Evolutionary conservation across 2,113 vertebrate genomes (phyloP).

Genomic region (Meles meles): DNA sequence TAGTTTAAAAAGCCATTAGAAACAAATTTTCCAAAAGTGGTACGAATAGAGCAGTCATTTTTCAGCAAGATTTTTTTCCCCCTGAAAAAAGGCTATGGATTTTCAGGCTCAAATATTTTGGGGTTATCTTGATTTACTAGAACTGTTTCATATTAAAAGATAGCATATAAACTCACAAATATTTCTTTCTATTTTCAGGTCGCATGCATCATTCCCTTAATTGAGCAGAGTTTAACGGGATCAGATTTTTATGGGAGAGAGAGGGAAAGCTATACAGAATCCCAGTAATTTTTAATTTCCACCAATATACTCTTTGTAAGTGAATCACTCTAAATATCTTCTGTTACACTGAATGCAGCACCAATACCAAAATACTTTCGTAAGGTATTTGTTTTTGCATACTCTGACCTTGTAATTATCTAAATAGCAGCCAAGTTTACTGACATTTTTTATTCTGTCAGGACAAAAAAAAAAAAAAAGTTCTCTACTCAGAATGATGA

Average conservation of each 20-base stretch:
- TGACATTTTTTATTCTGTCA: constrained; percentile 35
- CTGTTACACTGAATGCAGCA: neutral
- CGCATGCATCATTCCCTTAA: constrained; percentile 67
- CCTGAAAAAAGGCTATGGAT: neutral
- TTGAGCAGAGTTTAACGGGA: constrained; percentile 67
- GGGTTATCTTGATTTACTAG: constrained; percentile 8
- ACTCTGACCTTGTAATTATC: constrained; percentile 54
- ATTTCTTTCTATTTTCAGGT: constrained; percentile 70
- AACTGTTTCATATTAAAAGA: constrained; percentile 46
- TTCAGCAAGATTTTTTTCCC: neutral
- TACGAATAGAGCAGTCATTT: constrained; percentile 24
- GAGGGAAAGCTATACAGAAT: constrained; percentile 53
- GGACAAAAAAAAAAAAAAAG: constrained; percentile 7
- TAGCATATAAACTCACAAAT: constrained; percentile 53
- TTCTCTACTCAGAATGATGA: constrained; percentile 28
- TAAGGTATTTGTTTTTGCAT: constrained; percentile 41
- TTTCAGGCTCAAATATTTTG: constrained; percentile 21
- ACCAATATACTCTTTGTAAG: constrained; percentile 54
- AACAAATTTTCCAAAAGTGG: neutral
- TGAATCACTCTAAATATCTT: constrained; percentile 49
- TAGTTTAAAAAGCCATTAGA: constrained; percentile 9
- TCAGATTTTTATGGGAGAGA: constrained; percentile 67
- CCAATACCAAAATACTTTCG: constrained; percentile 21
- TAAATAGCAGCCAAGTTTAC: constrained; percentile 30
- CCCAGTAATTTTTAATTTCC: constrained; percentile 52